Percentiles rank a stretch among this genome's conserved stretches.
Conservation (phyloP, 2,113 vertebrate genomes). For the Pao palembangensis region DNA sequence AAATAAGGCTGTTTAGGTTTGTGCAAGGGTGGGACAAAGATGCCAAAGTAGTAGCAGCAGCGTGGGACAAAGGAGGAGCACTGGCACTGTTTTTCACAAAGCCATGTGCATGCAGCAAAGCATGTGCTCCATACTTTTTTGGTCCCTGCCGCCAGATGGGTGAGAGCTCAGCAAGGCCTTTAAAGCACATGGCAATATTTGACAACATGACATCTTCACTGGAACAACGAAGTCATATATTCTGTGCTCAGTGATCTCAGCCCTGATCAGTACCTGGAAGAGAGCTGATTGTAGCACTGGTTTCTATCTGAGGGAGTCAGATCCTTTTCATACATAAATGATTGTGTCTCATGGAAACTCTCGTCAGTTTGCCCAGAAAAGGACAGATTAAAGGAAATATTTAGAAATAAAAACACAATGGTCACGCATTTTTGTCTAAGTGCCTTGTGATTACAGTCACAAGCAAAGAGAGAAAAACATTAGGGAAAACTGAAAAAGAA, state of each 20-base stretch:
- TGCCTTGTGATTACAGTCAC: background rate
- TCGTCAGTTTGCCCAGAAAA: background rate
- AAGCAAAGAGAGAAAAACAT: background rate
- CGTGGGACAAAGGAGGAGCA: conserved; percentile 10
- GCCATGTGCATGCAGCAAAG: conserved; percentile 34
- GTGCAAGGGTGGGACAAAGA: conserved; percentile 33
- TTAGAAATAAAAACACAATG: background rate
- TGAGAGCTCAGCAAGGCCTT: conserved; percentile 3
- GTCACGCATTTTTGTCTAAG: background rate
- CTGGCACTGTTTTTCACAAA: conserved; percentile 7
- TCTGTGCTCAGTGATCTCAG: background rate
- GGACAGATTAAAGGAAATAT: background rate
- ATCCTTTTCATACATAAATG: conserved; percentile 16
- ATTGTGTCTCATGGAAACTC: conserved; percentile 7
- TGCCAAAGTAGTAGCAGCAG: conserved; percentile 13
- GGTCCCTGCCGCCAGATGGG: conserved; percentile 6
- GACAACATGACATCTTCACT: background rate
- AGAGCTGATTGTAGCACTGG: conserved; percentile 26
- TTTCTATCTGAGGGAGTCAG: conserved; percentile 40
- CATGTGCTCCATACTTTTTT: conserved; percentile 8
- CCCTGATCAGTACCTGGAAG: conserved; percentile 29
- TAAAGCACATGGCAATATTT: background rate
- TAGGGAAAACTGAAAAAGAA: conserved; percentile 35
- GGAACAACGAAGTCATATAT: background rate
- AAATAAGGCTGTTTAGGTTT: conserved; percentile 18